Base-by-base conservation (phyloP, 2,113 vertebrate species). In the Cephalophus harveyi region DNA sequence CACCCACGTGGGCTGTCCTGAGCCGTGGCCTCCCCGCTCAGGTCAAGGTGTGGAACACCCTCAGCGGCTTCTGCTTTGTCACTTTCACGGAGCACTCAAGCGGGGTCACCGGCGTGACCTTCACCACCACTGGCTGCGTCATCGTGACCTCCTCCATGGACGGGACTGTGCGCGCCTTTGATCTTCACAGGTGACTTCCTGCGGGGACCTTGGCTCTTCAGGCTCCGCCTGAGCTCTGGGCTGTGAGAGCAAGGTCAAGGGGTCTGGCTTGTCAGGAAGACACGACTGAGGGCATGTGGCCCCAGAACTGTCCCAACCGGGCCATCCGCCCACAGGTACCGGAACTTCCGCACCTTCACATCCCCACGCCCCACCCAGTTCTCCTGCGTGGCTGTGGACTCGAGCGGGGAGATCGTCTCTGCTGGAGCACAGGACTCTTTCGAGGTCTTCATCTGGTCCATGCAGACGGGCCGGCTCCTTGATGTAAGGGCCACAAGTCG, bases 41-140 rank as follows among this genome's bases (percentile, higher is more conserved):
- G 99, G 99, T 99, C 74, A 99, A 99, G 98, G 99, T 99, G 91
- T 99, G 99, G 99, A 99, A 99, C 98, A 99, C 99, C 59, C 99
- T 98, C 91, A 99, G 99, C 40, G 99, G 99, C 94, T 99, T 99
- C 74, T 99, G 99, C 98, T 99, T 99, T 84, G 99, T 99, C 95
- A 99, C 99, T 0, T 99, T 99, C 97, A 99, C 99, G 1, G 99
- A 99, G 74, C 99, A 99, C 97, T 99, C 98, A 2, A 99, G 99
- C 95, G 99, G 99, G 52, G 67, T 99, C 95, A 99, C 99, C 1
- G 98, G 98, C 0, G 99, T 99, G 85, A 98, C 99, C 95, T 99
- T 99, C 96, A 99, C 99, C 62, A 98, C 98, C 97, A 99, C 98
- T 0, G 99, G 99, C 87, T 99, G 99, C 5, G 99, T 99, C 30